These are phyloP conservation scores for Trematomus loennbergii DNA, from an alignment of 2,113 vertebrate genomes.

Conservation along the genomic window DNA sequence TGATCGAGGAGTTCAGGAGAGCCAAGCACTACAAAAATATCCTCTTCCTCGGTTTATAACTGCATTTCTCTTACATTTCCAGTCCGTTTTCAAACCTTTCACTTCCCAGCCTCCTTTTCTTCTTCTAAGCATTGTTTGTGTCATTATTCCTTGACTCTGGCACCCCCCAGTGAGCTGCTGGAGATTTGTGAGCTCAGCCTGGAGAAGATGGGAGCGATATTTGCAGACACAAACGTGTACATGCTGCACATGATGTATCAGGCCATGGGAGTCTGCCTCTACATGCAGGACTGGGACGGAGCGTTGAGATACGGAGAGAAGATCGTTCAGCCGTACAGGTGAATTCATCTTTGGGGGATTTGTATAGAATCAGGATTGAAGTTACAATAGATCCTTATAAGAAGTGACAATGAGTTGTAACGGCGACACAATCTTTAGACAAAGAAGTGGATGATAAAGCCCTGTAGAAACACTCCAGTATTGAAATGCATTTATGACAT, in stretches of 20 bases:
- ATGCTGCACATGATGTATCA: slow-evolving; percentile 99
- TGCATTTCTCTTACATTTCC: neutral
- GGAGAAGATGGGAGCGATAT: slow-evolving; percentile 95
- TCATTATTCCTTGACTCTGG: slow-evolving; percentile 86
- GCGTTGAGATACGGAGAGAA: slow-evolving; percentile 95
- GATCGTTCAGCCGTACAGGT: slow-evolving; percentile 86
- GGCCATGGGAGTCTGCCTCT: slow-evolving; percentile 98
- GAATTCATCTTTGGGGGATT: neutral
- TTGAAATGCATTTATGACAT: neutral
- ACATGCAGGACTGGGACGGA: slow-evolving; percentile 96
- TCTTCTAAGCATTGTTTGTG: neutral
- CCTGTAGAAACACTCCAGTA: neutral
- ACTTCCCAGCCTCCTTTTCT: slow-evolving; percentile 2
- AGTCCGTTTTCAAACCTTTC: neutral
- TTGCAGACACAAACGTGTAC: slow-evolving; percentile 95
- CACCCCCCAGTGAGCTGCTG: slow-evolving; percentile 93
- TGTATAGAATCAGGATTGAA: neutral
- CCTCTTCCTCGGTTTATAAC: slow-evolving; percentile 79
- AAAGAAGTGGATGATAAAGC: neutral
- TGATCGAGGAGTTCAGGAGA: slow-evolving; percentile 97
- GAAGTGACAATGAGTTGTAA: neutral
- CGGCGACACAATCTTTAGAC: neutral
- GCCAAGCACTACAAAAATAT: slow-evolving; percentile 99
- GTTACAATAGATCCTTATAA: neutral
- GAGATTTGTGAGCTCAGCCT: slow-evolving; percentile 96